Percentiles rank a stretch among this genome's conserved stretches.
These are phyloP conservation scores for Ceratina australensis DNA, from an alignment of 1,140 invertebrate species.

Conservation along the genomic window DNA sequence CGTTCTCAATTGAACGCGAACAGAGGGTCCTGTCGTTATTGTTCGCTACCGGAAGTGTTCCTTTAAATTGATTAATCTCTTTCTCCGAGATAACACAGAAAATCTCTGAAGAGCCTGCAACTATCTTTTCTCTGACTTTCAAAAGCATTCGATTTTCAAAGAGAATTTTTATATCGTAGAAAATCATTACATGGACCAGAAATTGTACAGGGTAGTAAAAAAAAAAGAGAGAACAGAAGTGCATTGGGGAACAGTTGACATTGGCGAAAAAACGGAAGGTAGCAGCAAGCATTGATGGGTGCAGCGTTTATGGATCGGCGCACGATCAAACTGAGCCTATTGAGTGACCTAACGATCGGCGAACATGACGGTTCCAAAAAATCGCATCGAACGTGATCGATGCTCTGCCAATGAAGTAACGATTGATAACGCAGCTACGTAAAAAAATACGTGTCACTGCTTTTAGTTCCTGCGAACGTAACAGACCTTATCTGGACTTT, in stretches of 20 bases:
- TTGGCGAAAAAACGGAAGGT: conserved; percentile 28
- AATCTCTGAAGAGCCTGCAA: too few relatives aligned
- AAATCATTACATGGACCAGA: too few relatives aligned
- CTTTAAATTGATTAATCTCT: too few relatives aligned
- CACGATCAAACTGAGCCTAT: conserved; percentile 31
- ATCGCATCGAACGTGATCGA: conserved; percentile 44
- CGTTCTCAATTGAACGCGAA: neutral
- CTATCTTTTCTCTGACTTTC: too few relatives aligned
- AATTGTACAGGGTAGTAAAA: neutral
- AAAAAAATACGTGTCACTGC: conserved; percentile 36
- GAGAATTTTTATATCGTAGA: too few relatives aligned
- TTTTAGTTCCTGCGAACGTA: neutral
- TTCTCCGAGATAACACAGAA: too few relatives aligned
- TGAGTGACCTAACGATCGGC: conserved; percentile 30
- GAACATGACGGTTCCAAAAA: conserved; percentile 32
- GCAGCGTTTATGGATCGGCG: conserved; percentile 51
- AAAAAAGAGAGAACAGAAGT: neutral
- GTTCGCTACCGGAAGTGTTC: too few relatives aligned
- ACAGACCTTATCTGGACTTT: neutral
- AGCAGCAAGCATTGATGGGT: conserved; percentile 38
- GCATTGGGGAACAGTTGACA: neutral
- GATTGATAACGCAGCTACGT: conserved; percentile 46
- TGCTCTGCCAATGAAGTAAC: conserved; percentile 44
- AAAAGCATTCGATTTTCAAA: too few relatives aligned
- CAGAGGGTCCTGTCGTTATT: too few relatives aligned